Evolutionary conservation across 2,888 invertebrate genomes (phyloP), one percentile per base, ranked within the genome.

Genomic region (Villa cingulata): DNA sequence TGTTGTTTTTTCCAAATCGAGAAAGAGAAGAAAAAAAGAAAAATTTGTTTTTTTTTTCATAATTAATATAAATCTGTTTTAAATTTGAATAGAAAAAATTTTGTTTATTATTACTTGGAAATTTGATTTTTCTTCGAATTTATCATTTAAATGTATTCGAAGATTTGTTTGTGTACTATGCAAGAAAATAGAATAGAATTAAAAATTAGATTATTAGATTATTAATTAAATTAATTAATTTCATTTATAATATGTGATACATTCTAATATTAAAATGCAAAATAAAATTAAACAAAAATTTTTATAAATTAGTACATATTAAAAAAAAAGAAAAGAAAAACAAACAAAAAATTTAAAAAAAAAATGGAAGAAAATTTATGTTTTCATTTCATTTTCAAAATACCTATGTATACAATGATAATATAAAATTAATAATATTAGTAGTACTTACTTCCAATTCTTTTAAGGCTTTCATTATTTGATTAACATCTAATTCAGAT

Each of bases 381-480:
- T 32, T 32, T 32, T 14, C 29, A 32, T 32, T 12, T 12, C 2
- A 32, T 6, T 23, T 7, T 23, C n/a, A 23, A 23, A 23, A 23
- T 23, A 6, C 7, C 23, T 23, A 23, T 23, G n/a, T n/a, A n/a
- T n/a, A n/a, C n/a, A n/a, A n/a, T n/a, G n/a, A n/a, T n/a, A n/a
- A n/a, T n/a, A n/a, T n/a, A n/a, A n/a, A n/a, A n/a, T n/a, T n/a
- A n/a, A n/a, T n/a, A n/a, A n/a, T n/a, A n/a, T n/a, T n/a, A n/a
- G n/a, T n/a, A n/a, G 7, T 23, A 23, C 23, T 23, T 20, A 60
- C 71, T 54, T 72, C 71, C 39, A 73, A 58, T 41, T 67, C 70
- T 54, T 71, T 71, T 38, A 73, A 58, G 48, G 68, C 66, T 50
- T 70, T 71, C 67, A 71, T 71, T 18, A 72, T 70, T 57, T 70